Conservation (phyloP, 2,888 invertebrate genomes). For the Lissocephala sabroskyi region DNA sequence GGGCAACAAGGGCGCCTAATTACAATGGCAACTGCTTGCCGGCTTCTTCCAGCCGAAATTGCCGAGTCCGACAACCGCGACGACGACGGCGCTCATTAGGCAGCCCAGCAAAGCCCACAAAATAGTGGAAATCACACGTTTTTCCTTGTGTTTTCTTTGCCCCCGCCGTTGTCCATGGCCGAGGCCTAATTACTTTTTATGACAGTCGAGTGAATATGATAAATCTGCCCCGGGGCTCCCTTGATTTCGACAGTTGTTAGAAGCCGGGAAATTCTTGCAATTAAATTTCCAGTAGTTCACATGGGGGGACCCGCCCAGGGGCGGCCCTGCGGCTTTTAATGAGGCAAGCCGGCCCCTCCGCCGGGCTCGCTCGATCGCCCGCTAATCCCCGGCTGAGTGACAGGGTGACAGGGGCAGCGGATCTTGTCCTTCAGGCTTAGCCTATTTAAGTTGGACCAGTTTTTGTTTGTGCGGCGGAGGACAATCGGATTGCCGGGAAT, state of each 20-base stretch:
- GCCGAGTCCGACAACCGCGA: too few relatives aligned
- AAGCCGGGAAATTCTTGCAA: constrained; percentile 52
- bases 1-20: too few relatives aligned
- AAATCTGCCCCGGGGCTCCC: constrained; percentile 38
- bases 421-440: too few relatives aligned
- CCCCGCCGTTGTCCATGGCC: too few relatives aligned
- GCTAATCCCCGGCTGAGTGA: too few relatives aligned
- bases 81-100: constrained; percentile 39
- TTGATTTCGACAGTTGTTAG: constrained; percentile 44
- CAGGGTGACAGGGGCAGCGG: too few relatives aligned
- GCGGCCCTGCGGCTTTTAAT: too few relatives aligned
- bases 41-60: constrained; percentile 16
- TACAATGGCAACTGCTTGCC: not conserved
- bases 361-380: too few relatives aligned
- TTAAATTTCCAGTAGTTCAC: constrained; percentile 30
- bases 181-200: constrained; percentile 56
- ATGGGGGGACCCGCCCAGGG: constrained; percentile 6
- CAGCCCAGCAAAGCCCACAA: constrained; percentile 17
- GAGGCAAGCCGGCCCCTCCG: too few relatives aligned
- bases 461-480: not conserved
- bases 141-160: constrained; percentile 35
- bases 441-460: too few relatives aligned
- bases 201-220: constrained; percentile 58
- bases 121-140: constrained; percentile 41
- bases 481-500: constrained; percentile 20